Conservation (phyloP, 2,113 vertebrate species). For the Callocephalon fimbriatum region DNA sequence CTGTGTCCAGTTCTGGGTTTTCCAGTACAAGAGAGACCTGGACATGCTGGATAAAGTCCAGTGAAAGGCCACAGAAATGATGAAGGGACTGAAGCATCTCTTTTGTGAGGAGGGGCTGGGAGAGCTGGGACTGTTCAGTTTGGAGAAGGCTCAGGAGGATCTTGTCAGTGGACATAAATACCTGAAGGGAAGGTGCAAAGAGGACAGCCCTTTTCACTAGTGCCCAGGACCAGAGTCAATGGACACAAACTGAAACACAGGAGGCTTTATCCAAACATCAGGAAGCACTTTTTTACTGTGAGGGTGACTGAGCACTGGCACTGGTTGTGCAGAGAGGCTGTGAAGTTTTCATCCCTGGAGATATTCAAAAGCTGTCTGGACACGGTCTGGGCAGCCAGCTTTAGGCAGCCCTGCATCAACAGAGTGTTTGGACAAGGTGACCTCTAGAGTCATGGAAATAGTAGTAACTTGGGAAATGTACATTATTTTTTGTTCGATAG, state of each 20-base stretch:
- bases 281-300: neutral
- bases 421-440: neutral
- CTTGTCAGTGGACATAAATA: neutral
- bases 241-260: neutral
- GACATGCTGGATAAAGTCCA: neutral
- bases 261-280: neutral
- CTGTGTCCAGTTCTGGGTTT: neutral
- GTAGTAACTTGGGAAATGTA: neutral
- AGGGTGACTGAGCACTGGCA: neutral
- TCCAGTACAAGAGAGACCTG: neutral
- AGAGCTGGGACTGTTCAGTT: neutral
- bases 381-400: neutral
- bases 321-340: neutral
- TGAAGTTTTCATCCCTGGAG: neutral
- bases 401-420: neutral
- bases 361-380: neutral
- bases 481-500: neutral
- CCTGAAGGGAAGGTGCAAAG: neutral
- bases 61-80: neutral
- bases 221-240: neutral
- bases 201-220: neutral
- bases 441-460: neutral
- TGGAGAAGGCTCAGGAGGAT: neutral
- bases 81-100: neutral
- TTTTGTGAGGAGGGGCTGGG: neutral